Evolutionary conservation across 2,888 invertebrate genomes (phyloP), one percentile per base, ranked within the genome.

Genomic region (Terebella lapidaria): DNA sequence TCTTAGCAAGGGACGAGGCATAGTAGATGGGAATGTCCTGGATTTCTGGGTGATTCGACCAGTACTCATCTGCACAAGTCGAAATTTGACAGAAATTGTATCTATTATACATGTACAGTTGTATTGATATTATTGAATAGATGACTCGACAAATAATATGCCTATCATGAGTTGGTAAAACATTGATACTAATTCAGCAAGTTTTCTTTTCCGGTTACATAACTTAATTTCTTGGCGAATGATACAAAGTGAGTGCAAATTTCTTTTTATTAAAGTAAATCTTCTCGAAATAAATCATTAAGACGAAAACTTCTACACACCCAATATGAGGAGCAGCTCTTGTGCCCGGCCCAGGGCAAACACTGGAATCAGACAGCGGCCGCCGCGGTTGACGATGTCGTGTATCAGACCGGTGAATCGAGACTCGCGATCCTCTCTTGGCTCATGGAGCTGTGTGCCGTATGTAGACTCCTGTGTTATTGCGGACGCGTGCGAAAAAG

Each of bases 21-120:
- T 99, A 99, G 83, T 99, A 99, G 70, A 99, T 96, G 0, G 99
- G 99, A 72, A 97, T 92, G 81, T 97, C 96, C 71, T 99, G 97
- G 10, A 99, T 84, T 81, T 96, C 94, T 0, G 94, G 94, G 83
- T 95, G 97, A 60, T 91, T 88, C 29, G 92, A 89, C 99, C 99
- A 99, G 82, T 90, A 99, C 80, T 99, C 99, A 82, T 99, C 99
- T 85, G 84, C 2, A 54, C n/a, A n/a, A n/a, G n/a, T n/a, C 56
- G 24, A 56, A 18, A 49, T 20, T 18, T 49, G 10, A 10, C 20
- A 49, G 20, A 49, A n/a, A n/a, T n/a, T n/a, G n/a, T n/a, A n/a
- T n/a, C n/a, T n/a, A n/a, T n/a, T n/a, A n/a, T n/a, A n/a, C n/a
- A n/a, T n/a, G n/a, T n/a, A n/a, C n/a, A n/a, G n/a, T n/a, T n/a